Evolutionary conservation across 2,113 vertebrate genomes (phyloP).

Genomic region (Hippolais icterina): DNA sequence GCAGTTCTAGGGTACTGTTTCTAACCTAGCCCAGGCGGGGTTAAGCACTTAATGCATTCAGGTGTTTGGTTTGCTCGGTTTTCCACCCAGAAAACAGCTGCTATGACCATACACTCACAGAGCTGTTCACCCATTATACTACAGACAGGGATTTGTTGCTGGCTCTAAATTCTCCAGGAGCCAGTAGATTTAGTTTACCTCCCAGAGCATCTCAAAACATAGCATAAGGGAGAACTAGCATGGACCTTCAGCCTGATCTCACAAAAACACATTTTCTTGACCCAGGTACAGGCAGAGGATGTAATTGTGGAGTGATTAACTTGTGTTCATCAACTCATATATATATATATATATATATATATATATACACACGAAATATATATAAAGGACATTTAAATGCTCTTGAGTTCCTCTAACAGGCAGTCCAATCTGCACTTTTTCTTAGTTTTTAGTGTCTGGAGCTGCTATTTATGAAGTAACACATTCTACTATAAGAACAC

Average conservation of each 20-base stretch:
- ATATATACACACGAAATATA: too few relatives aligned
- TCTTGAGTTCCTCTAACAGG: neutral
- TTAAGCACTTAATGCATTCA: neutral
- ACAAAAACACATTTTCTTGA: neutral
- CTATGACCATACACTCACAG: neutral
- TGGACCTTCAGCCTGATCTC: neutral
- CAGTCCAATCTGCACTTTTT: neutral
- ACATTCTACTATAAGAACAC: neutral
- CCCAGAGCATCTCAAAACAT: neutral
- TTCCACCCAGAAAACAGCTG: neutral
- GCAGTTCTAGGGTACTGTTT: neutral
- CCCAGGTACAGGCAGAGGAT: neutral
- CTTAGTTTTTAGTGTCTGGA: neutral
- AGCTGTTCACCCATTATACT: neutral
- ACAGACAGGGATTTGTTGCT: neutral
- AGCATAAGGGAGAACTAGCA: neutral
- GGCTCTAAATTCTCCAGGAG: neutral
- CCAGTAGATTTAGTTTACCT: neutral
- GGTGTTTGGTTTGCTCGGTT: neutral
- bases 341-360: too few relatives aligned
- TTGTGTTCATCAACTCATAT: too few relatives aligned
- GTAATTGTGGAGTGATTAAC: neutral
- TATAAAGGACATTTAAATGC: neutral
- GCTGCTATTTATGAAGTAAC: neutral
- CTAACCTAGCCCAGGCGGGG: neutral